These are phyloP conservation scores for Hipposideros larvatus DNA, from an alignment of 2,797 vertebrate genomes.

Conservation along the genomic window DNA sequence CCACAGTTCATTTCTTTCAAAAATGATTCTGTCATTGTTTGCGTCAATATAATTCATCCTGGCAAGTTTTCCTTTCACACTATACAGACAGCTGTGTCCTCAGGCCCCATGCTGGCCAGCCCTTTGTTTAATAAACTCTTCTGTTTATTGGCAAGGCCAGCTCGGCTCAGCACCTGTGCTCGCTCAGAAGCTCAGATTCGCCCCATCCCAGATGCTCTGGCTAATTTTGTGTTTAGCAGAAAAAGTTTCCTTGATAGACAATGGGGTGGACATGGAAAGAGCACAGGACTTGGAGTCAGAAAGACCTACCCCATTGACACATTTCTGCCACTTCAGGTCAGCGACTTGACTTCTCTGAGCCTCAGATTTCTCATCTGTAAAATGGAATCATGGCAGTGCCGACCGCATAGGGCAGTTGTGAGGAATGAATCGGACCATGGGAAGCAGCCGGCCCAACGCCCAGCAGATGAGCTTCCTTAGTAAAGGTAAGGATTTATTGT, in stretches of 20 bases:
- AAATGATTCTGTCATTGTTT: neutral
- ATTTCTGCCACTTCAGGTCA: neutral
- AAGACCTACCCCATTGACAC: fast-evolving
- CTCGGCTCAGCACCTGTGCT: constrained; percentile 41
- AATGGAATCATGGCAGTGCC: fast-evolving
- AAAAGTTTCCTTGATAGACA: neutral
- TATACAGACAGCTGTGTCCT: constrained; percentile 28
- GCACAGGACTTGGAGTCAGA: neutral
- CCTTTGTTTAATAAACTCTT: neutral
- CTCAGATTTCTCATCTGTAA: neutral
- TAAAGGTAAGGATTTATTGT: neutral
- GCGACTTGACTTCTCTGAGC: neutral
- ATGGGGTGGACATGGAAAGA: neutral
- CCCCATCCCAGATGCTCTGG: neutral
- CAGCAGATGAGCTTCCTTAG: neutral
- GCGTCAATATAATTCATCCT: neutral
- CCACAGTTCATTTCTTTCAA: constrained; percentile 42
- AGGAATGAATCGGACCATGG: neutral
- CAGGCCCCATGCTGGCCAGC: neutral
- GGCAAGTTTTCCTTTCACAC: neutral
- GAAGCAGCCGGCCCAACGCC: neutral
- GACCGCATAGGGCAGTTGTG: neutral
- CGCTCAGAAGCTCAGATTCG: neutral
- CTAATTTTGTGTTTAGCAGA: neutral
- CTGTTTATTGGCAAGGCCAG: neutral